Evolutionary conservation across 2,113 vertebrate genomes (phyloP).

Genomic region (Ceyx cyanopectus): DNA sequence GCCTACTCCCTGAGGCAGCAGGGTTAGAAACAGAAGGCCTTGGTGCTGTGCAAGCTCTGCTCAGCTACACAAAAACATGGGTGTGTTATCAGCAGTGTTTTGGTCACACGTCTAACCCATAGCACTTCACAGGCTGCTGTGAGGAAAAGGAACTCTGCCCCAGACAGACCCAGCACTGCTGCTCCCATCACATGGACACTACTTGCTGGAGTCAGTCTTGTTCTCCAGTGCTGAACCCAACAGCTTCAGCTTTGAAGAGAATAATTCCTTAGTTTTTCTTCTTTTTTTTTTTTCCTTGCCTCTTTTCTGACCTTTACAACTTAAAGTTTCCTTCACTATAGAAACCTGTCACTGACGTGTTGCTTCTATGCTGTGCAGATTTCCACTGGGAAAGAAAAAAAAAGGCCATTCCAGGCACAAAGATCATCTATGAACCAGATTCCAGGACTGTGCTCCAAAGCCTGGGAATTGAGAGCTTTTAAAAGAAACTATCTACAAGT

Average conservation of each 20-base stretch:
- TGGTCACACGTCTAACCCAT: not conserved
- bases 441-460: not conserved
- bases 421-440: not conserved
- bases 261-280: not conserved
- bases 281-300: not conserved
- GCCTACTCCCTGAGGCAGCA: not conserved
- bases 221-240: not conserved
- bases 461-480: slow-evolving; percentile 9
- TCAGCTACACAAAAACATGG: not conserved
- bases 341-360: not conserved
- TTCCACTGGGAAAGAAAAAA: not conserved
- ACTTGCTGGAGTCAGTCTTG: not conserved
- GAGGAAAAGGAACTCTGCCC: not conserved
- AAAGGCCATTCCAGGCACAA: not conserved
- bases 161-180: not conserved
- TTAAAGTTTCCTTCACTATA: not conserved
- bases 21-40: not conserved
- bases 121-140: rapidly evolving
- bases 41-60: not conserved
- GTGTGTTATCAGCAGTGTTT: not conserved
- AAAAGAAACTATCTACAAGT: not conserved
- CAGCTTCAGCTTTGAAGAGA: not conserved
- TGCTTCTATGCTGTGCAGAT: not conserved
- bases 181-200: not conserved
- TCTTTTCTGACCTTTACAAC: not conserved